A percentile compares a stretch with the other conserved stretches of the same genome.
These are phyloP conservation scores for Huso huso DNA, from an alignment of 2,797 vertebrate genomes.

Conservation along the genomic window DNA sequence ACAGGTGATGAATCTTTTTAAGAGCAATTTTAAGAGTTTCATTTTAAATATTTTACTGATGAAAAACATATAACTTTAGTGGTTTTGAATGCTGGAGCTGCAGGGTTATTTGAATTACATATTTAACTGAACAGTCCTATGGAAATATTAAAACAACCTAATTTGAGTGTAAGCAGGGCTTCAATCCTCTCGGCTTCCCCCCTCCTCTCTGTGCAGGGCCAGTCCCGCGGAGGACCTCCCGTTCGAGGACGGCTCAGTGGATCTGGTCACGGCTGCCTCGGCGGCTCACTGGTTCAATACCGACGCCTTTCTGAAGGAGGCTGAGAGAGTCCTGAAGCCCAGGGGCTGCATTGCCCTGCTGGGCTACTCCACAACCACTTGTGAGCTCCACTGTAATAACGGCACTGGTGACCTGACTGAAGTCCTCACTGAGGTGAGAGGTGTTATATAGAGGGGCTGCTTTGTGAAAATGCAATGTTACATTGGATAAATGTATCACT, in stretches of 20 bases:
- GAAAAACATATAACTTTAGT: too few species aligned
- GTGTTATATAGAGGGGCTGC: neutral
- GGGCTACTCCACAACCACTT: constrained; percentile 20
- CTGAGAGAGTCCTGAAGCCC: constrained; percentile 49
- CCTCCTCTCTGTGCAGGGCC: constrained; percentile 30
- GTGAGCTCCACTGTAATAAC: constrained; percentile 30
- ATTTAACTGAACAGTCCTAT: too few species aligned
- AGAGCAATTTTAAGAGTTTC: too few species aligned
- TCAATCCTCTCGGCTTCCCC: neutral
- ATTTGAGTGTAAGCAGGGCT: too few species aligned
- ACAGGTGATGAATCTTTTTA: too few species aligned
- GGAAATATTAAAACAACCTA: too few species aligned
- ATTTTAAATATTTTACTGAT: too few species aligned
- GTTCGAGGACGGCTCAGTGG: constrained; percentile 49
- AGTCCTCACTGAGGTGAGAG: constrained; percentile 43
- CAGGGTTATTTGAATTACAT: too few species aligned
- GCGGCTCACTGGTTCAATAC: constrained; percentile 61
- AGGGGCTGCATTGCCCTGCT: constrained; percentile 53
- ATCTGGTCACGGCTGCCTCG: constrained; percentile 48
- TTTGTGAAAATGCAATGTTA: too few species aligned
- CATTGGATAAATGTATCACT: too few species aligned
- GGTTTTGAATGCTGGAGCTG: too few species aligned
- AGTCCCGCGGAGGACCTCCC: constrained; percentile 53
- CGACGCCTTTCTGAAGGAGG: constrained; percentile 45
- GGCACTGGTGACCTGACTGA: constrained; percentile 43